Percentiles rank a stretch among this genome's conserved stretches.
Conservation (phyloP, 2,797 vertebrate genomes). For the Sparidentex hasta region DNA sequence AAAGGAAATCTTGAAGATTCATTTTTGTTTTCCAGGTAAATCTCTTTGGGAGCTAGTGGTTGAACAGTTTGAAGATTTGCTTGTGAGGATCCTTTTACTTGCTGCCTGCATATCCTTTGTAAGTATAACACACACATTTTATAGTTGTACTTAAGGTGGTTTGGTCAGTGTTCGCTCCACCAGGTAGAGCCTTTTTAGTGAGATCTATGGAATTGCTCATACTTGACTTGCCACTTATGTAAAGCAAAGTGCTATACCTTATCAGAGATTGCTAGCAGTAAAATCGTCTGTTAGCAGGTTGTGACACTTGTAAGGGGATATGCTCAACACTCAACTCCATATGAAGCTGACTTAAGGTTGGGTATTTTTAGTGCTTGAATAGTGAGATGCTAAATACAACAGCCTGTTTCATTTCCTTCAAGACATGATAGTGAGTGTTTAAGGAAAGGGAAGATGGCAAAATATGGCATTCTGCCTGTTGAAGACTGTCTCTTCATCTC, state of each 20-base stretch:
- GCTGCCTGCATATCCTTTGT: constrained; percentile 99
- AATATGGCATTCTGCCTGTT: constrained; percentile 21
- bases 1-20: background rate
- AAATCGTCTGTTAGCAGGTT: background rate
- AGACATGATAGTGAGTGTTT: constrained; percentile 4
- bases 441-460: background rate
- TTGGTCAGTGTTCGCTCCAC: background rate
- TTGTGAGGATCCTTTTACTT: constrained; percentile 98
- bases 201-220: background rate
- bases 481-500: constrained; percentile 26
- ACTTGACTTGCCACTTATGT: background rate
- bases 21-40: constrained; percentile 87
- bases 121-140: constrained; percentile 85
- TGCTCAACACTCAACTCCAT: background rate
- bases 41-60: constrained; percentile 96
- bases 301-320: background rate
- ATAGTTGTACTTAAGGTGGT: background rate
- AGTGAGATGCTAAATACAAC: constrained; percentile 3
- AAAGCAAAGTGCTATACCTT: background rate
- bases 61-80: constrained; percentile 98
- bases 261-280: background rate
- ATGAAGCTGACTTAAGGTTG: background rate
- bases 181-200: background rate
- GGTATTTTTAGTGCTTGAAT: constrained; percentile 5
- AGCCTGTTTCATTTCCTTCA: background rate